phyloP scores from a whole-genome alignment of 2,113 vertebrate species.

The Callionymus lyra region DNA sequence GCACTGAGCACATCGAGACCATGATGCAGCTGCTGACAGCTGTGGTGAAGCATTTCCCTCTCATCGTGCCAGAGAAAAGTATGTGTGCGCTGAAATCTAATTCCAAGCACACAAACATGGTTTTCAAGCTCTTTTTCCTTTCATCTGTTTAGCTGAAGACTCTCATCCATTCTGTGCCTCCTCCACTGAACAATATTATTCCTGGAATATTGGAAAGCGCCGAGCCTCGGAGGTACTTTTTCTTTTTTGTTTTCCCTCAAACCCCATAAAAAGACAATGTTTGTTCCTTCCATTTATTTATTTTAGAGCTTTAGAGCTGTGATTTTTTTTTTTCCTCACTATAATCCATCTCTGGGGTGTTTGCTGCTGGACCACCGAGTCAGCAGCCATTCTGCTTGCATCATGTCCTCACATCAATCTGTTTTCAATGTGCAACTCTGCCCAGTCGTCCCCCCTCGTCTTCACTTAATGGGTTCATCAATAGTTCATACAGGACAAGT shows the following conservation, averaged over 20 bases:
- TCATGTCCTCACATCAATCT: conserved; percentile 20
- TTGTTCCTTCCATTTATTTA: too few relatives aligned
- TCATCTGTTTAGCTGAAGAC: conserved; percentile 70
- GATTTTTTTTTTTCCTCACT: conserved; percentile 7
- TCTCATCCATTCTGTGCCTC: conserved; percentile 83
- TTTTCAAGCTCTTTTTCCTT: conserved; percentile 9
- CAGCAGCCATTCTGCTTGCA: conserved; percentile 38
- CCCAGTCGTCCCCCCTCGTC: conserved; percentile 16
- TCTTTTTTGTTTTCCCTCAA: not conserved
- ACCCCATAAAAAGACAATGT: too few relatives aligned
- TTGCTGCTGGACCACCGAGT: conserved; percentile 15
- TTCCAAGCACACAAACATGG: too few relatives aligned
- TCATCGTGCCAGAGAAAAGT: conserved; percentile 88
- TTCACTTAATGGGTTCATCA: conserved; percentile 22
- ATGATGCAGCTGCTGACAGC: conserved; percentile 89
- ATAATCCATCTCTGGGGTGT: too few relatives aligned
- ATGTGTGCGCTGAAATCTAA: conserved; percentile 38
- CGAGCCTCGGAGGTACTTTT: conserved; percentile 85
- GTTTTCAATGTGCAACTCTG: conserved; percentile 26
- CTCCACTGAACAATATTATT: conserved; percentile 88
- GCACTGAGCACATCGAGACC: conserved; percentile 88
- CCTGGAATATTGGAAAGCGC: conserved; percentile 96
- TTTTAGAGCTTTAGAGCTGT: too few relatives aligned
- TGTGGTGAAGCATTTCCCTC: conserved; percentile 87
- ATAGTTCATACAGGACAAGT: conserved; percentile 13